Evolutionary conservation across 2,888 invertebrate species (phyloP), one percentile per base, ranked within the genome.

Genomic region (Philaethria dido): DNA sequence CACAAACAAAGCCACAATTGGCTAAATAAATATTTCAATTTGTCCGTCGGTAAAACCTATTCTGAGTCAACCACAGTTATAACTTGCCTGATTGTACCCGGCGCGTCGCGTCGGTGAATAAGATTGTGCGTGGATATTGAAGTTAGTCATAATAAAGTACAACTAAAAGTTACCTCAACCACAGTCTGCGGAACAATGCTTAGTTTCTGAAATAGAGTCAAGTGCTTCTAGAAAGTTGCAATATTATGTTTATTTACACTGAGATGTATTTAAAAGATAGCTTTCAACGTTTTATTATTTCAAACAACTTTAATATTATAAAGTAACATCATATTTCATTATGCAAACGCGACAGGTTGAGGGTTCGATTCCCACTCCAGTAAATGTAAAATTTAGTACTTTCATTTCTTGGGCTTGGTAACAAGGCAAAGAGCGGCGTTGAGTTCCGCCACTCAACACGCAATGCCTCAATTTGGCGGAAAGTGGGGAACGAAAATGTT

Each of bases 1-100:
- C 42, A 57, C 57, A 42, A 57, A 57, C 22, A 42, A 42, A 57
- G 42, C 57, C 57, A 57, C 57, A 57, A 57, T 57, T 57, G 57
- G 16, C 42, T 57, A 22, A 25, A 42, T 57, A 57, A 57, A 57
- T 57, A 57, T 57, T 57, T 57, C 57, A 57, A 57, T 57, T 57
- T 57, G 57, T 42, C 57, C 57, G 57, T 42, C 42, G 42, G 57
- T 57, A 25, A 57, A 57, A 57, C 39, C 57, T 57, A 42, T 57
- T 42, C 42, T 16, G 42, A 57, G 57, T 42, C 57, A 16, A 57
- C 42, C 57, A 42, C 57, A 57, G 57, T 14, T 25, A 25, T 25
- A 57, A 57, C 42, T 57, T 42, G 42, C 6, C 57, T 42, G 57
- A 57, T 42, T 42, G 57, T 42, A 42, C 57, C 16, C 42, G 42